These are phyloP conservation scores for Gasterosteus nipponicus DNA, from an alignment of 2,113 vertebrate species.

Conservation along the genomic window DNA sequence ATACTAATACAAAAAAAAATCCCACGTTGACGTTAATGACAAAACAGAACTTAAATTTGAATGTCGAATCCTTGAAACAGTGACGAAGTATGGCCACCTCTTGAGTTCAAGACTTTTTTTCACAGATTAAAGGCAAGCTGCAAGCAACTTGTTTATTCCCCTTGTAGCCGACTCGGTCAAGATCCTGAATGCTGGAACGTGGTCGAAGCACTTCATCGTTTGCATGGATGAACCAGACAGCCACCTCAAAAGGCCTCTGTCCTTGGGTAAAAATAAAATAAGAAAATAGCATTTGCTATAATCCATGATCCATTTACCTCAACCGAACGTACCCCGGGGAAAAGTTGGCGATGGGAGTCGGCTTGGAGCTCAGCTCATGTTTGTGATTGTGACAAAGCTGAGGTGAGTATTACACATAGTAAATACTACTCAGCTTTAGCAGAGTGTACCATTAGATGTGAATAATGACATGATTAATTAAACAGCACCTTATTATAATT, in stretches of 20 bases:
- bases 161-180: conserved; percentile 95
- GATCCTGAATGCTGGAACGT: conserved; percentile 98
- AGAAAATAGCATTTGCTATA: conserved; percentile 20
- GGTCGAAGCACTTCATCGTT: conserved; percentile 84
- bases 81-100: neutral
- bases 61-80: no score
- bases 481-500: conserved; percentile 80
- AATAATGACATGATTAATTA: conserved; percentile 75
- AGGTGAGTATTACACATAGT: conserved; percentile 73
- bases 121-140: neutral
- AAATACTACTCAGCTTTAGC: conserved; percentile 55
- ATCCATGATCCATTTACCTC: conserved; percentile 10
- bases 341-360: conserved; percentile 19
- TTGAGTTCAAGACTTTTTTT: neutral
- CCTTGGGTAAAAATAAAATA: conserved; percentile 21
- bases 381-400: conserved; percentile 31
- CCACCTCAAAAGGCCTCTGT: conserved; percentile 33
- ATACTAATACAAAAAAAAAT: neutral
- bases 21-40: no score
- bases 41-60: neutral
- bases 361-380: neutral
- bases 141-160: neutral
- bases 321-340: conserved; percentile 9
- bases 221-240: conserved; percentile 37
- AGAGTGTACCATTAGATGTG: conserved; percentile 70